A percentile compares a stretch with the other conserved stretches of the same genome.
Conservation (phyloP, 2,113 vertebrate species). For the Pituophis catenifer region DNA sequence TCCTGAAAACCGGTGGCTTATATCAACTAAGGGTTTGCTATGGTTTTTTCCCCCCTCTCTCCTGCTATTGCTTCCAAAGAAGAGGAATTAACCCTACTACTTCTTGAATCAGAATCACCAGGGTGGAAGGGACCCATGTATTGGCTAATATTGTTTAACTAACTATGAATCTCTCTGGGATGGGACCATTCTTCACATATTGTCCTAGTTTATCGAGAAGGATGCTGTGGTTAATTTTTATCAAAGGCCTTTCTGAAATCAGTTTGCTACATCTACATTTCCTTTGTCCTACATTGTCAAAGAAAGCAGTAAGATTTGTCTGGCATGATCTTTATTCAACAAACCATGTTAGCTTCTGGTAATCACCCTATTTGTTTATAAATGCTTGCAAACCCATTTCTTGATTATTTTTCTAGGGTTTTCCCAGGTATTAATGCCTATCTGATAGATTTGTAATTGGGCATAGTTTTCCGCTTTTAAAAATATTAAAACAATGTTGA, state of each 20-base stretch:
- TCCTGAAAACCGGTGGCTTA: neutral
- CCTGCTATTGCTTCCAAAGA: neutral
- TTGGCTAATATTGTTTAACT: neutral
- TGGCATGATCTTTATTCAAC: neutral
- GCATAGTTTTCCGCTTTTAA: neutral
- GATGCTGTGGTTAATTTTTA: neutral
- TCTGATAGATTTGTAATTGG: neutral
- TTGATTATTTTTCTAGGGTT: neutral
- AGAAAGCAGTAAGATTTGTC: neutral
- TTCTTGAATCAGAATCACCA: neutral
- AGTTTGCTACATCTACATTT: neutral
- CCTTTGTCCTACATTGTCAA: neutral
- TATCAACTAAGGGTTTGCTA: neutral
- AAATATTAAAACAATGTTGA: neutral
- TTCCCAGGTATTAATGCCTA: neutral
- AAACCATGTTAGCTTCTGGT: neutral
- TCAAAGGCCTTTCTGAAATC: neutral
- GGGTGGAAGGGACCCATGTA: neutral
- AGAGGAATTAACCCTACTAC: neutral
- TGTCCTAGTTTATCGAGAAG: neutral
- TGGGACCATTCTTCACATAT: neutral
- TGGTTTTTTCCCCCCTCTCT: rapidly evolving
- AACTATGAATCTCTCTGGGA: neutral
- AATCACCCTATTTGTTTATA: neutral
- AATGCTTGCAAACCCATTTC: neutral